phyloP scores from a whole-genome alignment of 2,888 invertebrate species.

The Standfussiana lucernea region DNA sequence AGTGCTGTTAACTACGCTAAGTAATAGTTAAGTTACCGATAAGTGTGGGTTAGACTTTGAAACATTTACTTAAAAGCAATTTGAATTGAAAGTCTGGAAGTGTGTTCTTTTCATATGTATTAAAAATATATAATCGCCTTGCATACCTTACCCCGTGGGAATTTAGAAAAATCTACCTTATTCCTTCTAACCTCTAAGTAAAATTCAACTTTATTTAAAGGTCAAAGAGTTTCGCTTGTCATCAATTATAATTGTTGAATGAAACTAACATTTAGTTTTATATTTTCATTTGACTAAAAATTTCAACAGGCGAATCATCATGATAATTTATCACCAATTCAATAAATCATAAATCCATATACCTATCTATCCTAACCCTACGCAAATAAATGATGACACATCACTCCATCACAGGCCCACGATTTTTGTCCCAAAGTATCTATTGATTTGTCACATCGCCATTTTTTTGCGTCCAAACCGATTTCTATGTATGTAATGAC shows the following conservation, averaged over 20 bases:
- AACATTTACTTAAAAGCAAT: slow-evolving; percentile 5
- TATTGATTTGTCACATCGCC: slow-evolving; percentile 26
- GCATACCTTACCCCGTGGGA: neutral
- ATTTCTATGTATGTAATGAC: slow-evolving; percentile 43
- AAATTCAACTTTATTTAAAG: too few species aligned
- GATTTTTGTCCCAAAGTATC: slow-evolving; percentile 33
- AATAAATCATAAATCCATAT: neutral
- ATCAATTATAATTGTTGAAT: too few species aligned
- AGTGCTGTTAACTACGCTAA: slow-evolving; percentile 41
- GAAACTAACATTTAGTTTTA: neutral
- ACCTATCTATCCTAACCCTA: neutral
- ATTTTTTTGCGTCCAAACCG: slow-evolving; percentile 35
- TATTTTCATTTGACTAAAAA: neutral
- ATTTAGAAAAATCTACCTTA: neutral
- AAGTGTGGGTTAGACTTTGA: slow-evolving; percentile 13
- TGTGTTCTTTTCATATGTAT: neutral
- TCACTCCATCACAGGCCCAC: slow-evolving; percentile 15
- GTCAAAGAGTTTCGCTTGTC: too few species aligned
- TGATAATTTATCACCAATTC: neutral
- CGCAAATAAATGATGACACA: slow-evolving; percentile 30
- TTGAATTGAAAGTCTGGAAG: neutral
- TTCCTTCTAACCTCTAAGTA: neutral
- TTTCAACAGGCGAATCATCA: neutral
- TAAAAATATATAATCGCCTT: too few species aligned
- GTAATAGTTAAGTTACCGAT: slow-evolving; percentile 37